Base-by-base conservation (phyloP, 2,797 vertebrate genomes). In the Enteromius mattozi region DNA sequence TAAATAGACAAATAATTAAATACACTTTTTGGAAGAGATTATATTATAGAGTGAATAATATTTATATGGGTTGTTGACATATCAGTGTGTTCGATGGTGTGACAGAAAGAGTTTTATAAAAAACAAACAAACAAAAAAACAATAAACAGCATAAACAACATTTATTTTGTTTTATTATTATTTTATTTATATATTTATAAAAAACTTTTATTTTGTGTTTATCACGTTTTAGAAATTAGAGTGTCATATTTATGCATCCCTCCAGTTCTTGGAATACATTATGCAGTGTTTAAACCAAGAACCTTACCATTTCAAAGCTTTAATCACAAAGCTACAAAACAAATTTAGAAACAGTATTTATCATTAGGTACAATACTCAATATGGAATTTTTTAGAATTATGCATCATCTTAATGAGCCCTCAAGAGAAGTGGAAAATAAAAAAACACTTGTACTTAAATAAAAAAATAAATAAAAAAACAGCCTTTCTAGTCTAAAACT, bases 371-470 rank as follows among this genome's bases (percentile, higher is more conserved):
- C 56, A 45, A 30, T n/a, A 65, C 19, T 61, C n/a, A 4, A 14
- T 27, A 51, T 80, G 56, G n/a, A 40, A 68, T 4, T 16, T 75
- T 54, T 66, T 30, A 74, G 24, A 33, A 71, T 66, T 75, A 19
- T 54, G 45, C 16, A 42, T 69, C 16, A 1, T 12, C 21, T 51
- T 82, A 14, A 42, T 33, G 51, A 78, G 45, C 24, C 42, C 74
- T 63, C 80, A 40, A 8, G 65, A 76, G 65, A 71, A 33, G 47
- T 17, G 40, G 45, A 35, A 14, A 79, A 76, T 27, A 27, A 27
- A 27, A 83, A 83, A 27, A 19, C 42, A 40, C 27, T 77, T 68
- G 19, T 33, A n/a, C 30, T 82, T 37, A 56, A 65, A 72, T 16
- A 27, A 27, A 27, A 19, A 45, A 68, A 24, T 47, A 35, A 40